A percentile compares a stretch with the other conserved stretches of the same genome.
Evolutionary conservation across 2,113 vertebrate genomes (phyloP).

Genomic region (Neoarius graeffei): DNA sequence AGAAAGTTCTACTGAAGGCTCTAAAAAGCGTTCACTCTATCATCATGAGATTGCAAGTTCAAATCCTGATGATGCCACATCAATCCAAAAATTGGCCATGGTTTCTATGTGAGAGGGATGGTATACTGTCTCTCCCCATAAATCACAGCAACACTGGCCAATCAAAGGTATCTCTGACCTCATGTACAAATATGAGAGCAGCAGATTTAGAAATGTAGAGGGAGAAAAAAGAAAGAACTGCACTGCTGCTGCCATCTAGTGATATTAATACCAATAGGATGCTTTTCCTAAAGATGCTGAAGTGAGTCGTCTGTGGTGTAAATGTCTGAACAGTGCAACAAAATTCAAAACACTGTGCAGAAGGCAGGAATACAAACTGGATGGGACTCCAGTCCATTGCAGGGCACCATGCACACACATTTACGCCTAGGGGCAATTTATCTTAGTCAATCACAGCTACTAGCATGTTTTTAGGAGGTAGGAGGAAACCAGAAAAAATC

Average conservation of each 20-base stretch:
- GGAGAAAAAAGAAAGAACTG: not conserved
- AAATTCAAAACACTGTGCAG: not conserved
- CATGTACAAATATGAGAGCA: not conserved
- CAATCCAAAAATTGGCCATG: not conserved
- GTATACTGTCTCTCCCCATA: not conserved
- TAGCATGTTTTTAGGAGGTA: not conserved
- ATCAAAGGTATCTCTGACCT: not conserved
- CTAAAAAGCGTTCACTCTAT: not conserved
- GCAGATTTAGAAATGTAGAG: not conserved
- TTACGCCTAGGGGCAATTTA: not conserved
- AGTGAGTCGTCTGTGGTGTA: not conserved
- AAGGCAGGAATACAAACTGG: not conserved
- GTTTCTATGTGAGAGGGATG: not conserved
- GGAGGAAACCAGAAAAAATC: not conserved
- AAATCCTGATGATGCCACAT: not conserved
- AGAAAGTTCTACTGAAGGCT: not conserved
- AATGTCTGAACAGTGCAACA: not conserved
- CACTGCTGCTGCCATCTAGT: conserved; percentile 29
- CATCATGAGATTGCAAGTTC: not conserved
- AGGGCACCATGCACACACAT: not conserved
- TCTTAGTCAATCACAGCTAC: not conserved
- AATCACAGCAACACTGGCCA: not conserved
- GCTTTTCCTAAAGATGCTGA: not conserved
- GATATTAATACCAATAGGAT: not conserved
- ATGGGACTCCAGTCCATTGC: not conserved